Percentiles rank a stretch among this genome's conserved stretches.
These are phyloP conservation scores for Halcyon malimbica DNA, from an alignment of 2,113 vertebrate species.

Conservation along the genomic window DNA sequence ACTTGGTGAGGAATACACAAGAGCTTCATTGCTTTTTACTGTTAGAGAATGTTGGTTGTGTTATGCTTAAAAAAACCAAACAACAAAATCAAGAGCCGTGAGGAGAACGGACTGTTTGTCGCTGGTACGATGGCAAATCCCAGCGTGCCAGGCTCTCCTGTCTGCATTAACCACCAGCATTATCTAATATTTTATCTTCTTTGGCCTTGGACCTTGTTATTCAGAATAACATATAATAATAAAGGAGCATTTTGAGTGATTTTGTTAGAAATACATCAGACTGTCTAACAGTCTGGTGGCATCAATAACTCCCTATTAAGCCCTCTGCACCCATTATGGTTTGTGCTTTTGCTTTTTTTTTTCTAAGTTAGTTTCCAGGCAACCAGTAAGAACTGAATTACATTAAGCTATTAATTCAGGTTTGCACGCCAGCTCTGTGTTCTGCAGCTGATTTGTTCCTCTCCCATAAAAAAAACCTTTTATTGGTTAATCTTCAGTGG, in stretches of 20 bases:
- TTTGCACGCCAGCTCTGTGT: slow-evolving; percentile 31
- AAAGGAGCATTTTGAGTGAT: background rate
- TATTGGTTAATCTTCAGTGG: background rate
- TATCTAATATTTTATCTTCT: background rate
- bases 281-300: slow-evolving; percentile 45
- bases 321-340: slow-evolving; percentile 61
- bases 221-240: background rate
- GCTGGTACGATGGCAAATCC: background rate
- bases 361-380: slow-evolving; percentile 77
- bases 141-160: background rate
- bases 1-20: background rate
- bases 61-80: no score
- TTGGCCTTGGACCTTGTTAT: background rate
- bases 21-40: accelerated
- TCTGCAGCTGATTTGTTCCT: slow-evolving; percentile 46
- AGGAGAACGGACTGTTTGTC: background rate
- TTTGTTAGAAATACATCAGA: slow-evolving; percentile 27
- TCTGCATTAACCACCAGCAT: background rate
- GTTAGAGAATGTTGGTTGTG: accelerated
- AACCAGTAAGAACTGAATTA: slow-evolving; percentile 75
- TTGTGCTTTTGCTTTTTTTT: slow-evolving; percentile 34
- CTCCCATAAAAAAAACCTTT: background rate
- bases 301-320: slow-evolving; percentile 76
- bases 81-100: background rate
- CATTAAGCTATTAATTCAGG: slow-evolving; percentile 77